Evolutionary conservation across 1,140 invertebrate species (phyloP).

Genomic region (Zelostemma sp.): DNA sequence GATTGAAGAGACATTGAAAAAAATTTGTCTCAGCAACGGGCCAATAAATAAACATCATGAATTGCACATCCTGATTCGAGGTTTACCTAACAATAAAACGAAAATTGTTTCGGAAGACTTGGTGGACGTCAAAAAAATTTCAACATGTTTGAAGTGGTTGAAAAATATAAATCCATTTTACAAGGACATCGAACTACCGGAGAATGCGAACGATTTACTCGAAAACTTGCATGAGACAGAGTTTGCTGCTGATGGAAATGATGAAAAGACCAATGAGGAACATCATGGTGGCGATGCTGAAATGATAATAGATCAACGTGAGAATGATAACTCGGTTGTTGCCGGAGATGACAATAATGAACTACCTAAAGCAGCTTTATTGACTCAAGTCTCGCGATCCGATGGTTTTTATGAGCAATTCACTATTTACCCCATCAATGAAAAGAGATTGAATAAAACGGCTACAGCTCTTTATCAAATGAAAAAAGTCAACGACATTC

Average conservation of each 20-base stretch:
- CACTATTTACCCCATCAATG: no score
- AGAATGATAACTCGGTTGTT: no score
- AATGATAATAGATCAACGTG: conserved; percentile 6
- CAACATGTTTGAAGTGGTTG: conserved; percentile 24
- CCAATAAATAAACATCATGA: conserved; percentile 47
- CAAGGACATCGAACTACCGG: conserved; percentile 16
- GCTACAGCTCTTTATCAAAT: conserved; percentile 52
- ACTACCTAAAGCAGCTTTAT: conserved; percentile 21
- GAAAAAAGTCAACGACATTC: conserved; percentile 42
- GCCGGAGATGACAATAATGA: no score
- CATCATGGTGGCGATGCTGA: no score
- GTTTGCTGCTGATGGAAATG: conserved; percentile 11
- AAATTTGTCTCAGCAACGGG: conserved; percentile 34
- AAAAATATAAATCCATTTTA: conserved; percentile 24
- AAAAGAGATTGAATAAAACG: conserved; percentile 45
- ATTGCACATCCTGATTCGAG: conserved; percentile 47
- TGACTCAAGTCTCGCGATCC: conserved; percentile 33
- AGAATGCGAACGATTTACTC: conserved; percentile 11
- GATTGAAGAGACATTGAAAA: no score
- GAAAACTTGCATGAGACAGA: conserved; percentile 6
- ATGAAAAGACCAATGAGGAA: conserved; percentile 5
- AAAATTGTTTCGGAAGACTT: conserved; percentile 34
- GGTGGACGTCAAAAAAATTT: conserved; percentile 23
- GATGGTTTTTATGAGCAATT: conserved; percentile 52
- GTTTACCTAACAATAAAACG: conserved; percentile 21